These are phyloP conservation scores for Ammospiza nelsoni DNA, from an alignment of 2,113 vertebrate species.

Conservation along the genomic window DNA sequence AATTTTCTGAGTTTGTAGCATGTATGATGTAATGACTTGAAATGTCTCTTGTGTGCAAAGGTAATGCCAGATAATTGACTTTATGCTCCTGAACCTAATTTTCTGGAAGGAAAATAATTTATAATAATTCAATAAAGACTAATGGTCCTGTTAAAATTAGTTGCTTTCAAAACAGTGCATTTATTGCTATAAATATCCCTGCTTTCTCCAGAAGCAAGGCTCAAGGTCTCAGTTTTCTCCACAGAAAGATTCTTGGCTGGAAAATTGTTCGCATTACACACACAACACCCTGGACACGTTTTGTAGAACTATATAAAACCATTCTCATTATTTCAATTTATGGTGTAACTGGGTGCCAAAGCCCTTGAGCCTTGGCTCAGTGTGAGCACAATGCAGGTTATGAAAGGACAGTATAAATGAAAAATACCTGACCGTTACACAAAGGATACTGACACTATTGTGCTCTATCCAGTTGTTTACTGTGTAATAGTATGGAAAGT, in stretches of 20 bases:
- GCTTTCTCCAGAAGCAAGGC: neutral
- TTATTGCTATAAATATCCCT: neutral
- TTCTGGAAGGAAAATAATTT: neutral
- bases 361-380: conserved; percentile 38
- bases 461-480: neutral
- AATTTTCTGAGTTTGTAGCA: neutral
- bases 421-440: conserved; percentile 5
- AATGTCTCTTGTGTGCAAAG: conserved; percentile 8
- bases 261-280: neutral
- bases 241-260: neutral
- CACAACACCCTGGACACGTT: neutral
- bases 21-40: neutral
- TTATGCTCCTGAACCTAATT: conserved; percentile 22
- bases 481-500: neutral
- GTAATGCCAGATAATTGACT: conserved; percentile 8
- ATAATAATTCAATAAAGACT: conserved; percentile 10
- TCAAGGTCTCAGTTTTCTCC: neutral
- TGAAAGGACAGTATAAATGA: conserved; percentile 31
- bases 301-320: conserved; percentile 11
- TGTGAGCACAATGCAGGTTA: neutral
- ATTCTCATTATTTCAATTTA: conserved; percentile 56
- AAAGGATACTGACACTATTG: neutral
- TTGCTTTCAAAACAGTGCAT: conserved; percentile 1
- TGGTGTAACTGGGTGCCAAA: conserved; percentile 5
- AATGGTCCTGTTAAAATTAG: neutral